Evolutionary conservation across 2,888 invertebrate species (phyloP).

Genomic region (Sarcophaga subvicina): DNA sequence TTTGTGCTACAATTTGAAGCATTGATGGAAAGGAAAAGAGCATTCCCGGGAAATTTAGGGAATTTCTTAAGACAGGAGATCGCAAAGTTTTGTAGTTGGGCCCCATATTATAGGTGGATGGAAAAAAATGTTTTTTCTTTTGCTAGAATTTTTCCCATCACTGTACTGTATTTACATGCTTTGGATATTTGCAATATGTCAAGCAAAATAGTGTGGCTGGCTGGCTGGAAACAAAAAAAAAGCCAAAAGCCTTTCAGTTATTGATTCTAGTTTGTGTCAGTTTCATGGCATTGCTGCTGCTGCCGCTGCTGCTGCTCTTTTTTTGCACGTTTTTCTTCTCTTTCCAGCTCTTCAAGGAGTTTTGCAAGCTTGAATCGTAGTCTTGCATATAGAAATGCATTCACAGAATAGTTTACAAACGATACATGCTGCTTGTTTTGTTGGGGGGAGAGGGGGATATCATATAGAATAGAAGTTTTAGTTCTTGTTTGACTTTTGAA

Average conservation of each 20-base stretch:
- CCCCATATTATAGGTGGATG: no score
- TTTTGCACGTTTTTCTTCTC: not conserved
- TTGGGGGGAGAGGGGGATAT: not conserved
- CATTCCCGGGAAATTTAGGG: not conserved
- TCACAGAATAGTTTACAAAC: not conserved
- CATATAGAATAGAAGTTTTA: slow-evolving; percentile 6
- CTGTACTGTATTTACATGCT: slow-evolving; percentile 36
- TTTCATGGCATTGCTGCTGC: slow-evolving; percentile 4
- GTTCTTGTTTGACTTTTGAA: not conserved
- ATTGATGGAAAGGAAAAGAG: not conserved
- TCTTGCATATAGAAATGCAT: slow-evolving; percentile 1
- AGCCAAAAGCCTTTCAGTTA: slow-evolving; percentile 57
- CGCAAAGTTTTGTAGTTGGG: no score
- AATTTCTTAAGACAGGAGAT: no score
- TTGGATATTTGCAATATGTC: slow-evolving; percentile 23
- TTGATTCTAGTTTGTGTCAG: slow-evolving; percentile 39
- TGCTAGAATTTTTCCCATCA: not conserved
- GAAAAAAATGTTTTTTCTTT: no score
- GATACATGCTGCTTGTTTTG: not conserved
- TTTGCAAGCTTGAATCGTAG: slow-evolving; percentile 32
- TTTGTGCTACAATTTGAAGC: slow-evolving; percentile 25
- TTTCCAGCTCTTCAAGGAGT: not conserved
- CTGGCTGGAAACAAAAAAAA: not conserved
- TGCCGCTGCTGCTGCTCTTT: not conserved
- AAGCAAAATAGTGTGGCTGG: not conserved